A percentile compares a stretch with the other conserved stretches of the same genome.
These are phyloP conservation scores for Aphis craccivora DNA, from an alignment of 1,140 invertebrate species.

Conservation along the genomic window DNA sequence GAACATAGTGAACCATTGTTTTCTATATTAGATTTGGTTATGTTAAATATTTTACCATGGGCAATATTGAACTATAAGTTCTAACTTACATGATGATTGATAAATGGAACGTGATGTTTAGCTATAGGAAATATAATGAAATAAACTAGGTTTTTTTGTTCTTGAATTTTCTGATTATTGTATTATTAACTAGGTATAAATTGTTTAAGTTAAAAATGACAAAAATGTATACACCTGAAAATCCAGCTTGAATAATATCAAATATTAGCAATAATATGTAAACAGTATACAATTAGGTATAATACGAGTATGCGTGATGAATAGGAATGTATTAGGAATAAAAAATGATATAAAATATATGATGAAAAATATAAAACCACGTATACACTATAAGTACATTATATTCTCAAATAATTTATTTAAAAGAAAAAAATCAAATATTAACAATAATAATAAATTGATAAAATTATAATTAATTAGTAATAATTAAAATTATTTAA, in stretches of 20 bases:
- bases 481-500: neutral
- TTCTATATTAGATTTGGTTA: neutral
- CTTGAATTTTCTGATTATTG: neutral
- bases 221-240: neutral
- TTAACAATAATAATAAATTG: neutral
- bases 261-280: no score
- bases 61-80: neutral
- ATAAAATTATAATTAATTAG: no score
- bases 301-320: no score
- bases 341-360: no score
- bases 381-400: no score
- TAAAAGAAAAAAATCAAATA: neutral
- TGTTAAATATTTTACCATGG: neutral
- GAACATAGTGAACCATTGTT: neutral
- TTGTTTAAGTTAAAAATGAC: neutral
- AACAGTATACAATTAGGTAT: no score
- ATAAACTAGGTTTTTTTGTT: neutral
- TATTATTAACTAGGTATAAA: neutral
- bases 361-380: neutral
- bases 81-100: neutral
- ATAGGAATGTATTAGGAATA: no score
- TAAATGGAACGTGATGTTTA: neutral
- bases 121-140: neutral
- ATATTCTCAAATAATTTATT: neutral
- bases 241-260: neutral